Conservation (phyloP, 92 coral and sea anemone species). For the Phenganax subtilis region DNA sequence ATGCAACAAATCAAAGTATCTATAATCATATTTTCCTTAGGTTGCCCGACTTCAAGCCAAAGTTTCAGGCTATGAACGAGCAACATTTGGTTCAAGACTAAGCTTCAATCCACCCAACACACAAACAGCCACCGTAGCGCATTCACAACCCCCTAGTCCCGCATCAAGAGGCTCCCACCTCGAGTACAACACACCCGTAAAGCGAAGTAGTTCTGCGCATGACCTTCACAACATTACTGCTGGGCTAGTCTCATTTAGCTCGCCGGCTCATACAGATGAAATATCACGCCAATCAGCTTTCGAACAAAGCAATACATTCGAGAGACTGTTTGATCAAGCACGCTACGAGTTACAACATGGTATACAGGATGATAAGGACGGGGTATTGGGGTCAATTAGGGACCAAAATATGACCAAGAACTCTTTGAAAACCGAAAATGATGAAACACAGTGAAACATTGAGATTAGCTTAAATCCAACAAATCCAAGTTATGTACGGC, state of each 20-base stretch:
- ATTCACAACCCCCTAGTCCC: not conserved
- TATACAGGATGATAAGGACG: not conserved
- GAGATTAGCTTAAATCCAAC: not conserved
- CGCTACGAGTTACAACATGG: constrained; percentile 15
- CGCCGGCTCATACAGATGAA: constrained; percentile 2
- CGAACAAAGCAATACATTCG: constrained; percentile 17
- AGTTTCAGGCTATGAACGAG: constrained; percentile 95
- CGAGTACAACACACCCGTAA: constrained; percentile 24
- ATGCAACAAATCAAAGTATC: too few species aligned
- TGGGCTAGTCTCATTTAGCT: constrained; percentile 29
- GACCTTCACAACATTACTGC: constrained; percentile 67
- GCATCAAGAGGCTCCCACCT: not conserved
- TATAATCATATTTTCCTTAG: constrained; percentile 32
- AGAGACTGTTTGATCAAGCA: constrained; percentile 29
- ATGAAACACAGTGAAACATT: not conserved
- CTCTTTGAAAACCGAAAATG: not conserved
- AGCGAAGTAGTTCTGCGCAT: constrained; percentile 77
- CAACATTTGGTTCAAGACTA: constrained; percentile 72
- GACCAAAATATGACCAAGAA: not conserved
- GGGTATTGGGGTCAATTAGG: not conserved
- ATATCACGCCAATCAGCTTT: not conserved
- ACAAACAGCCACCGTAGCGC: constrained; percentile 1
- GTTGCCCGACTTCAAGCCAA: constrained; percentile 90
- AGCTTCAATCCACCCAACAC: constrained; percentile 15
- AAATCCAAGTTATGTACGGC: too few species aligned